These are phyloP conservation scores for Tachina fera DNA, from an alignment of 2,888 invertebrate genomes.

Conservation along the genomic window DNA sequence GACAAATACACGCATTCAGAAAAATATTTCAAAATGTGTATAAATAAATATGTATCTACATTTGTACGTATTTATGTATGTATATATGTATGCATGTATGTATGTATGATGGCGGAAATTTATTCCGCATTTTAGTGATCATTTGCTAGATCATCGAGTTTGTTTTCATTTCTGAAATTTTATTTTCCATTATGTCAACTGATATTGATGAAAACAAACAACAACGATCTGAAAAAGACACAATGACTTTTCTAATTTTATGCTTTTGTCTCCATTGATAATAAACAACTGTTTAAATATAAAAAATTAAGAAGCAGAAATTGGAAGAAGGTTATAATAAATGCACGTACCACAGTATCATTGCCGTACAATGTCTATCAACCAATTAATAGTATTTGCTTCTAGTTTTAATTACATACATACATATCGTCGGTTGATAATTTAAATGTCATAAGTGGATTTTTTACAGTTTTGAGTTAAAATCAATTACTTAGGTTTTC, in stretches of 20 bases:
- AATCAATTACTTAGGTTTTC: no score
- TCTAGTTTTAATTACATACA: not conserved
- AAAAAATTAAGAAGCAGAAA: constrained; percentile 20
- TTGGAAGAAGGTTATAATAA: constrained; percentile 13
- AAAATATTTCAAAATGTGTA: constrained; percentile 1
- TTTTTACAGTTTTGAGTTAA: no score
- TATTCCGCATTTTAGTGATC: constrained; percentile 44
- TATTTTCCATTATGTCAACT: constrained; percentile 57
- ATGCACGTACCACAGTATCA: constrained; percentile 37
- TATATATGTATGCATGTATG: not conserved
- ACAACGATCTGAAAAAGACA: constrained; percentile 59
- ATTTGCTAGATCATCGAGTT: constrained; percentile 62
- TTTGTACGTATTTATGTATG: not conserved
- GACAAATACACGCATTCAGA: not conserved
- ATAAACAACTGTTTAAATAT: constrained; percentile 64
- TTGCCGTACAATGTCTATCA: not conserved
- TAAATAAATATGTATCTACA: not conserved
- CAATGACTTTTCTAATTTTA: constrained; percentile 67
- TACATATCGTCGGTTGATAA: no score
- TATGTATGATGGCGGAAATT: constrained; percentile 24
- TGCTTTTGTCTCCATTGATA: constrained; percentile 39
- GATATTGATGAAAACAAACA: constrained; percentile 56
- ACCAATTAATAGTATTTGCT: not conserved
- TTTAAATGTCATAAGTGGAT: no score
- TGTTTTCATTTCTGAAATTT: constrained; percentile 59